Evolutionary conservation across 2,797 vertebrate species (phyloP).

Genomic region (Gila robusta): DNA sequence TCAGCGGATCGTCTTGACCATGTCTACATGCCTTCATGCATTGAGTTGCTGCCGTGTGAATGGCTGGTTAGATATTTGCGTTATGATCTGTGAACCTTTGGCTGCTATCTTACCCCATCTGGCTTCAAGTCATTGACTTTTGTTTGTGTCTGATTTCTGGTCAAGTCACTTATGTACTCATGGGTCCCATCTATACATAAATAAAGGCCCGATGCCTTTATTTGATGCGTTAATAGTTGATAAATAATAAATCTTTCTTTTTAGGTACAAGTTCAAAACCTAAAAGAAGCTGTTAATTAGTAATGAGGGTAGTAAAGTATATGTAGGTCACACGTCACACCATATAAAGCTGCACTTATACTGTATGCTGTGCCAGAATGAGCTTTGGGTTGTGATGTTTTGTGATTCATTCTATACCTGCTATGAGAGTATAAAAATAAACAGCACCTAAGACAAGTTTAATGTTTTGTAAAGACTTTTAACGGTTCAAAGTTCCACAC

Average conservation of each 20-base stretch:
- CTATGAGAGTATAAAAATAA: neutral
- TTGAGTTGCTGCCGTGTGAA: no score
- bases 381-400: neutral
- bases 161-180: no score
- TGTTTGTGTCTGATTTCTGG: no score
- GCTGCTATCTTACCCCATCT: no score
- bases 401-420: neutral
- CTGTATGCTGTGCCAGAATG: neutral
- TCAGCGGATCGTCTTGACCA: no score
- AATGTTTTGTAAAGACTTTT: neutral
- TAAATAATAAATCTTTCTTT: neutral
- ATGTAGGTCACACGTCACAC: neutral
- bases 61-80: no score
- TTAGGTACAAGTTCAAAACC: constrained; percentile 17
- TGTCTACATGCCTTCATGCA: no score
- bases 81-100: no score
- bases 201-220: neutral
- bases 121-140: no score
- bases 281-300: neutral
- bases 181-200: neutral
- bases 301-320: neutral
- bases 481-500: neutral
- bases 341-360: neutral
- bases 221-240: neutral
- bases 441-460: neutral